Conservation (phyloP, 2,888 invertebrate species). For the Nomada lathburiana region DNA sequence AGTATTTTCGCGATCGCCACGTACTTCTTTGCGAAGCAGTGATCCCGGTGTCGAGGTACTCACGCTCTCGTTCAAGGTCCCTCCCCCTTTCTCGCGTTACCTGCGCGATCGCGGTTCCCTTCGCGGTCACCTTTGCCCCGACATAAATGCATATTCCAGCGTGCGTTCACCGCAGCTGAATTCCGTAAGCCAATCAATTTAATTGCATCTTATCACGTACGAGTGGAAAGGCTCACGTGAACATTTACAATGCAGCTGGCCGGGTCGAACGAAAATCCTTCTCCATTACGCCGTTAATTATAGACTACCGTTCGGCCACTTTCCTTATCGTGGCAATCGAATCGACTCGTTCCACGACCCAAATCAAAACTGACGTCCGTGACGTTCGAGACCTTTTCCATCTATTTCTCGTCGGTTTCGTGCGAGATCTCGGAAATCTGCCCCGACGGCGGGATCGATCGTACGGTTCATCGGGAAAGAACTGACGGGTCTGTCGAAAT, state of each 20-base stretch:
- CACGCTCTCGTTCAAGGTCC: constrained; percentile 29
- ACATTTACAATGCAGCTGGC: constrained; percentile 70
- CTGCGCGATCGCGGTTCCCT: constrained; percentile 18
- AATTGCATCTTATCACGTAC: constrained; percentile 78
- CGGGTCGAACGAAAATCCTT: constrained; percentile 58
- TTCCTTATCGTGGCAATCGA: constrained; percentile 75
- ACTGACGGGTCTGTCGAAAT: constrained; percentile 27
- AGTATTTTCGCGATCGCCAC: too few relatives aligned
- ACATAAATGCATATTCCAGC: constrained; percentile 60
- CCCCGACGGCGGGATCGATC: constrained; percentile 9
- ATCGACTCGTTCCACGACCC: constrained; percentile 57
- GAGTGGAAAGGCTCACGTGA: constrained; percentile 71
- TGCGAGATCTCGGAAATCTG: neutral
- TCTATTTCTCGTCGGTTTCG: constrained; percentile 21
- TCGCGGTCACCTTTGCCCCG: constrained; percentile 51
- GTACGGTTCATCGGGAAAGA: constrained; percentile 38
- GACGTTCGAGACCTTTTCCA: constrained; percentile 42
- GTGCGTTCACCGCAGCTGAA: constrained; percentile 46
- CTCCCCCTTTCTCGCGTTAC: constrained; percentile 1
- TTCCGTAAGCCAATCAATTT: constrained; percentile 76
- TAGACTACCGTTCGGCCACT: constrained; percentile 76
- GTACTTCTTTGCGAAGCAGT: neutral
- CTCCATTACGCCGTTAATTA: constrained; percentile 76
- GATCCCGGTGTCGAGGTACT: constrained; percentile 6
- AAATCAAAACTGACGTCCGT: constrained; percentile 64